These are phyloP conservation scores for Papilio polyxenes DNA, from an alignment of 1,140 invertebrate genomes.

Conservation along the genomic window DNA sequence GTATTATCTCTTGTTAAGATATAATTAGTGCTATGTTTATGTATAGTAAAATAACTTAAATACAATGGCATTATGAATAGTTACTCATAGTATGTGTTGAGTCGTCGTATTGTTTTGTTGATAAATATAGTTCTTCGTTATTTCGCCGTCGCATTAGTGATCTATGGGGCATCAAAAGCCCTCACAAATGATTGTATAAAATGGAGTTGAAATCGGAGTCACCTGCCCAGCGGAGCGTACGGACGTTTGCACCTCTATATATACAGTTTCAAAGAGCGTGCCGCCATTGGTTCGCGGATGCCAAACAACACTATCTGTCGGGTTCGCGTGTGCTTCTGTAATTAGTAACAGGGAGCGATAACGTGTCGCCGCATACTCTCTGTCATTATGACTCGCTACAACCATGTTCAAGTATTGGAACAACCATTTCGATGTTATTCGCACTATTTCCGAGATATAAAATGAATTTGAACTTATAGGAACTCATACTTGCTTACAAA, in stretches of 20 bases:
- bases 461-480: conserved; percentile 31
- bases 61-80: too few species aligned
- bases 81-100: background rate
- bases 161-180: background rate
- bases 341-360: conserved; percentile 65
- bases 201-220: conserved; percentile 50
- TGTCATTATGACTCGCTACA: conserved; percentile 58
- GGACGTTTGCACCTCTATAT: conserved; percentile 45
- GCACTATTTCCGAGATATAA: conserved; percentile 47
- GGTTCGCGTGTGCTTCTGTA: conserved; percentile 57
- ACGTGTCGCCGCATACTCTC: conserved; percentile 46
- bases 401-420: conserved; percentile 63
- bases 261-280: conserved; percentile 59
- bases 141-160: background rate
- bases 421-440: conserved; percentile 61
- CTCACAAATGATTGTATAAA: conserved; percentile 5
- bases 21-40: background rate
- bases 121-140: background rate
- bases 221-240: conserved; percentile 47
- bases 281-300: conserved; percentile 53
- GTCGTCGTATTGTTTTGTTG: background rate
- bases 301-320: conserved; percentile 55
- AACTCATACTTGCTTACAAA: conserved; percentile 14
- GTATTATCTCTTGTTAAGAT: background rate
- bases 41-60: background rate